Evolutionary conservation across 2,888 invertebrate species (phyloP), one percentile per base, ranked within the genome.

Genomic region (Cheiracanthium punctorium): DNA sequence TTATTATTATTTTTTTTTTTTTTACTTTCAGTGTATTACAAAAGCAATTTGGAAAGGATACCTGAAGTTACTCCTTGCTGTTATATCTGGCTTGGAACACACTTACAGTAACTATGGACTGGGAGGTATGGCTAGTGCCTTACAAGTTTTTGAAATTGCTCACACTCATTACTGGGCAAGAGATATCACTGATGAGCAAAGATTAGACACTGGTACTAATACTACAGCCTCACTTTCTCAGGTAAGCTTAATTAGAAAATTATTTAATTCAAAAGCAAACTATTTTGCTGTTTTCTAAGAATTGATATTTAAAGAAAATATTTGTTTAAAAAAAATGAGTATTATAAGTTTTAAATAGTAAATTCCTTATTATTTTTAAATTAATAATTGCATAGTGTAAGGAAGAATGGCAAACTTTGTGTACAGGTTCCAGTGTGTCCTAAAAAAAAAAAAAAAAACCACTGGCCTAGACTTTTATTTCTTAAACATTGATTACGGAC

Each of bases 151-250:
- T 90, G 99, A 99, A 93, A 98, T 99, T 91, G 97, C 98, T 1
- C 99, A 99, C 92, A 99, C 99, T 0, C 99, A 99, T 92, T 99
- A 96, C 91, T 98, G 98, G 97, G 96, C 96, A 90, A 96, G 96
- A 91, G 97, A 97, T 91, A 91, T 96, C 10, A 93, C 94, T 0
- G 94, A 94, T 85, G 92, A 92, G 30, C 90, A 90, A 37, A 89
- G 90, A 33, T 79, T 91, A 14, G 91, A 91, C 48, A 89, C 88
- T 17, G 88, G 88, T 10, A 89, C 89, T 0, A 92, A 92, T 65
- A 92, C 92, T 7, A 92, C 92, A 64, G 92, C 92, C 8, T 90
- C 93, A 70, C 91, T 93, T 88, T 93, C 93, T 32, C 93, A 93
- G 91, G 87, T 84, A 81, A 30, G 65, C 73, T 20, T 41, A 8